Evolutionary conservation across 2,113 vertebrate genomes (phyloP).

Genomic region (Sarotherodon lohbergeri): DNA sequence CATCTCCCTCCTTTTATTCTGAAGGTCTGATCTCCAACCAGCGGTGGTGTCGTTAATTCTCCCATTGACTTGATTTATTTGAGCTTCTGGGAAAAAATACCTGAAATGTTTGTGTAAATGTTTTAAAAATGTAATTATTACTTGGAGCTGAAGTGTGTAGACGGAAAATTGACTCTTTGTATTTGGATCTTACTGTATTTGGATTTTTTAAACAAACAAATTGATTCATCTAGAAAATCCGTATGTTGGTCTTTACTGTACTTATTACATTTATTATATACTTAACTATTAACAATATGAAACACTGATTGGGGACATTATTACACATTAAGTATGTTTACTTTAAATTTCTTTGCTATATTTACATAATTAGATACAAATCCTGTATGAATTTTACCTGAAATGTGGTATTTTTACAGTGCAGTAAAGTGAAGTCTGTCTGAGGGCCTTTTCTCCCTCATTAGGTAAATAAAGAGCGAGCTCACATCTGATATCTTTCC

Average conservation of each 20-base stretch:
- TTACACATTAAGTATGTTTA: neutral
- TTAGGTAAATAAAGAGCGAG: neutral
- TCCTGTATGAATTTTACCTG: accelerated
- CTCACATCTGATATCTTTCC: no score
- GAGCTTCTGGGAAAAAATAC: neutral
- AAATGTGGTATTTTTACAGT: neutral
- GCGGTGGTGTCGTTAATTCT: neutral
- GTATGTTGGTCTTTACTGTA: accelerated
- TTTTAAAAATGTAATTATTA: neutral
- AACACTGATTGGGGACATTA: accelerated
- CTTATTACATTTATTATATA: neutral
- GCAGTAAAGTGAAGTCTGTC: accelerated
- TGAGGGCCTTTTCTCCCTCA: neutral
- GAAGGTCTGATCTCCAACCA: neutral
- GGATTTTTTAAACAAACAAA: neutral
- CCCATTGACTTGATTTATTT: accelerated
- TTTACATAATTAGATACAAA: neutral
- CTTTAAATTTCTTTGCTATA: neutral
- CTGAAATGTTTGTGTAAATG: accelerated
- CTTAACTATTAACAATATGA: accelerated
- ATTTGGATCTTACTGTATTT: neutral
- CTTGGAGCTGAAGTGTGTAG: neutral
- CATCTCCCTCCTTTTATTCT: no score
- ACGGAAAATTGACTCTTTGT: neutral
- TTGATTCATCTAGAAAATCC: neutral